Evolutionary conservation across 2,113 vertebrate species (phyloP).

Genomic region (Anhinga anhinga): DNA sequence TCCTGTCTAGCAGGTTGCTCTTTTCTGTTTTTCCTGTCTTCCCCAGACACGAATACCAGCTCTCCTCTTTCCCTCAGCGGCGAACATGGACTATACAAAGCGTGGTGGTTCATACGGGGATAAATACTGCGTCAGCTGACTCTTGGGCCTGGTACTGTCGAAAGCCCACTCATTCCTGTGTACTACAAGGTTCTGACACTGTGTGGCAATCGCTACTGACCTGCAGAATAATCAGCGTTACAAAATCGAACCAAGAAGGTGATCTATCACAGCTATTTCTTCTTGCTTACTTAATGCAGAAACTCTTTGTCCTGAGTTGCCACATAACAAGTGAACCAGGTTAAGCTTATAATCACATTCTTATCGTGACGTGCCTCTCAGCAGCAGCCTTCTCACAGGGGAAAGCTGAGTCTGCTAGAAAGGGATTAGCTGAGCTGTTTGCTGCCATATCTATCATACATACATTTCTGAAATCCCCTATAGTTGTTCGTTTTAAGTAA

Average conservation of each 20-base stretch:
- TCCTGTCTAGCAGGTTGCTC: neutral
- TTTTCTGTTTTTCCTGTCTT: neutral
- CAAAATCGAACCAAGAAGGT: neutral
- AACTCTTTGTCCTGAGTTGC: constrained; percentile 30
- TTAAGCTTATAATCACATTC: constrained; percentile 23
- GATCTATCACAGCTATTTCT: neutral
- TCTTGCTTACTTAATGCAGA: neutral
- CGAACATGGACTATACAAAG: neutral
- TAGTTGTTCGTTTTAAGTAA: neutral
- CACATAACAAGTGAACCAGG: neutral
- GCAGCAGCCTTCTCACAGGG: neutral
- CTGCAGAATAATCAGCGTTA: neutral
- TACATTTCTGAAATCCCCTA: neutral
- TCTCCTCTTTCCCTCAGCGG: neutral
- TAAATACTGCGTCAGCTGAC: neutral
- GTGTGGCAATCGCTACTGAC: neutral
- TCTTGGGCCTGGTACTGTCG: neutral
- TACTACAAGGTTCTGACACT: neutral
- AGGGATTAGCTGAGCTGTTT: neutral
- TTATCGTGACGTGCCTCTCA: neutral
- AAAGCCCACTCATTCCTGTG: neutral
- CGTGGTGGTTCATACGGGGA: neutral
- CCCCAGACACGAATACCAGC: neutral
- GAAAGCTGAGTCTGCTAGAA: constrained; percentile 5
- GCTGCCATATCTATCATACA: neutral